Conservation (phyloP, 2,888 invertebrate genomes). For the Petrophora chlorosata region DNA sequence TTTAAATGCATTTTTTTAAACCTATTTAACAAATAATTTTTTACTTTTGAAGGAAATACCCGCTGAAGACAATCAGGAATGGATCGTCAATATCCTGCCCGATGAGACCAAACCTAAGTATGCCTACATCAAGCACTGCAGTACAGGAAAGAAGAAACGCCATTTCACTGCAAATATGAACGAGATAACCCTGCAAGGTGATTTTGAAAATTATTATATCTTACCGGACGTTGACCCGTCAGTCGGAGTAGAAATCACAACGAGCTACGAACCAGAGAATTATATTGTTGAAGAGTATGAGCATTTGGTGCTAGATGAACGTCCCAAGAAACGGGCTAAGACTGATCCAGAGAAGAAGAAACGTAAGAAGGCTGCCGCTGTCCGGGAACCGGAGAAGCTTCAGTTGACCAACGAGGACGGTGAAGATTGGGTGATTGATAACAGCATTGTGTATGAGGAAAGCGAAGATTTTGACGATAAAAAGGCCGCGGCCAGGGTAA, state of each 20-base stretch:
- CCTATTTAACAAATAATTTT: too few species aligned
- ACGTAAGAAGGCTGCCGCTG: slow-evolving; percentile 49
- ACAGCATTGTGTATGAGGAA: slow-evolving; percentile 63
- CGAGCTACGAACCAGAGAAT: slow-evolving; percentile 73
- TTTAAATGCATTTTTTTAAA: too few species aligned
- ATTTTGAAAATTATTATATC: slow-evolving; percentile 77
- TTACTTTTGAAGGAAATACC: slow-evolving; percentile 74
- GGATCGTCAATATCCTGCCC: slow-evolving; percentile 73
- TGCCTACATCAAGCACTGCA: slow-evolving; percentile 75
- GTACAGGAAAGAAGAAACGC: slow-evolving; percentile 67
- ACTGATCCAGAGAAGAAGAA: slow-evolving; percentile 55
- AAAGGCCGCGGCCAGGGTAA: slow-evolving; percentile 62
- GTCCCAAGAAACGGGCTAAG: slow-evolving; percentile 59
- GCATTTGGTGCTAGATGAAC: slow-evolving; percentile 65
- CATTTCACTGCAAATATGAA: slow-evolving; percentile 76
- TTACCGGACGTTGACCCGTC: slow-evolving; percentile 75
- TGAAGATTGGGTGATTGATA: slow-evolving; percentile 71
- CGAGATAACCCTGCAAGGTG: slow-evolving; percentile 69
- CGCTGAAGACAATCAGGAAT: slow-evolving; percentile 55
- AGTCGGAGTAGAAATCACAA: slow-evolving; percentile 71
- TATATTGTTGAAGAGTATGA: slow-evolving; percentile 73
- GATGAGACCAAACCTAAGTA: slow-evolving; percentile 69
- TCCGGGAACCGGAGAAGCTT: slow-evolving; percentile 42
- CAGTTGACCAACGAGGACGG: slow-evolving; percentile 41
- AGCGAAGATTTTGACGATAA: slow-evolving; percentile 69